Conservation (phyloP, 2,888 invertebrate genomes). For the Megaustenia siamemsis region DNA sequence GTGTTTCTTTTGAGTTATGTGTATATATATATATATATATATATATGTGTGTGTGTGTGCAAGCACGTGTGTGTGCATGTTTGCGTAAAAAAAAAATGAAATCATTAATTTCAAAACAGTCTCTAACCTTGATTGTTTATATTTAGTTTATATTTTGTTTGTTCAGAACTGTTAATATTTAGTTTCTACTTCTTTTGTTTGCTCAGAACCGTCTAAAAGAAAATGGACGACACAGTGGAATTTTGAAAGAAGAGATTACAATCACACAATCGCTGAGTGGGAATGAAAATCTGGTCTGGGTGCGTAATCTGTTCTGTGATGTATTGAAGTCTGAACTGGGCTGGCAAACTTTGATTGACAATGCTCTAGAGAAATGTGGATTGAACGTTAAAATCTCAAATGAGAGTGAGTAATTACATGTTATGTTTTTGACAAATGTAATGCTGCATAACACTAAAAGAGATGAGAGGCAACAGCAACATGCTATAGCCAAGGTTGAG, state of each 20-base stretch:
- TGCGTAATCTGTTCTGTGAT: conserved; percentile 69
- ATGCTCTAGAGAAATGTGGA: conserved; percentile 75
- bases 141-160: background rate
- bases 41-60: too few relatives aligned
- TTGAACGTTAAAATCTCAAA: conserved; percentile 76
- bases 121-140: too few relatives aligned
- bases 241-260: conserved; percentile 75
- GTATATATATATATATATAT: too few relatives aligned
- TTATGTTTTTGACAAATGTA: background rate
- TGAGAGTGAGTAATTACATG: conserved; percentile 68
- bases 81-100: too few relatives aligned
- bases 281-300: conserved; percentile 71
- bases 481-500: background rate
- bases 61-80: too few relatives aligned
- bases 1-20: too few relatives aligned
- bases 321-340: conserved; percentile 66
- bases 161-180: background rate
- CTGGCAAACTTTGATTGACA: conserved; percentile 76
- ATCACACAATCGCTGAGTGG: conserved; percentile 68
- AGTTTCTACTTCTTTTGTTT: background rate
- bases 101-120: too few relatives aligned
- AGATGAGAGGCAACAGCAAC: too few relatives aligned
- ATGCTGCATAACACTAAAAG: too few relatives aligned
- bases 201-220: conserved; percentile 72
- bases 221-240: conserved; percentile 68